A percentile compares a stretch with the other conserved stretches of the same genome.
phyloP scores from a whole-genome alignment of 1,140 invertebrate species.

The Temnothorax curvispinosus region DNA sequence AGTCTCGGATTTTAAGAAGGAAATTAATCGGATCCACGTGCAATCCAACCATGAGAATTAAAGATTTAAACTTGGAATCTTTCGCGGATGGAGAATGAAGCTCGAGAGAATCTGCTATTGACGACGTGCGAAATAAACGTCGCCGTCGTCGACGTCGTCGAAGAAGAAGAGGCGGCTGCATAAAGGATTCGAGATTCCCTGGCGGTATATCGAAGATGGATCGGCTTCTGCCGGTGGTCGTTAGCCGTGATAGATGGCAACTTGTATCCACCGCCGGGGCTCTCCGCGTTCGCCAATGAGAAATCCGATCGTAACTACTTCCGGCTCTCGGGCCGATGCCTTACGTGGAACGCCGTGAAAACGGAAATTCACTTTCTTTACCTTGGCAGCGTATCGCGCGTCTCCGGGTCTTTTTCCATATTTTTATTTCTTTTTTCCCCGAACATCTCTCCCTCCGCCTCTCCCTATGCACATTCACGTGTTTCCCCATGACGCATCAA shows the following conservation, averaged over 20 bases:
- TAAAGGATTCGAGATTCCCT: constrained; percentile 42
- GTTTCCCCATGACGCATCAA: constrained; percentile 51
- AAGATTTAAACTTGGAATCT: not conserved
- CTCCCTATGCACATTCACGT: constrained; percentile 13
- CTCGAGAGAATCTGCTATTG: constrained; percentile 12
- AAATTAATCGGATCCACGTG: not conserved
- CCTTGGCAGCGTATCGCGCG: constrained; percentile 60
- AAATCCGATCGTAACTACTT: constrained; percentile 80
- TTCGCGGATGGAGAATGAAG: not conserved
- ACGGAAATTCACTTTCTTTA: constrained; percentile 76
- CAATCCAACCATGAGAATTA: not conserved
- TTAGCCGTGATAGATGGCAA: constrained; percentile 76
- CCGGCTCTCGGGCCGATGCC: constrained; percentile 70
- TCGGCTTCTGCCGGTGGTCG: constrained; percentile 70
- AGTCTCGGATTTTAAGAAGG: not conserved
- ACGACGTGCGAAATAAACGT: constrained; percentile 4
- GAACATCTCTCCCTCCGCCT: not conserved
- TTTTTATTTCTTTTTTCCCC: not conserved
- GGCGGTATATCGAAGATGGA: constrained; percentile 69
- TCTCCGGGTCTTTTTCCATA: constrained; percentile 7
- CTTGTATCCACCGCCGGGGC: constrained; percentile 52
- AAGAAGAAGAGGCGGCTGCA: constrained; percentile 35
- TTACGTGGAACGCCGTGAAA: constrained; percentile 68
- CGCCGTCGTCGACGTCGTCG: not conserved
- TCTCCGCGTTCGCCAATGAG: constrained; percentile 66